phyloP scores from a whole-genome alignment of 2,888 invertebrate genomes.

The Limnephilus rhombicus region DNA sequence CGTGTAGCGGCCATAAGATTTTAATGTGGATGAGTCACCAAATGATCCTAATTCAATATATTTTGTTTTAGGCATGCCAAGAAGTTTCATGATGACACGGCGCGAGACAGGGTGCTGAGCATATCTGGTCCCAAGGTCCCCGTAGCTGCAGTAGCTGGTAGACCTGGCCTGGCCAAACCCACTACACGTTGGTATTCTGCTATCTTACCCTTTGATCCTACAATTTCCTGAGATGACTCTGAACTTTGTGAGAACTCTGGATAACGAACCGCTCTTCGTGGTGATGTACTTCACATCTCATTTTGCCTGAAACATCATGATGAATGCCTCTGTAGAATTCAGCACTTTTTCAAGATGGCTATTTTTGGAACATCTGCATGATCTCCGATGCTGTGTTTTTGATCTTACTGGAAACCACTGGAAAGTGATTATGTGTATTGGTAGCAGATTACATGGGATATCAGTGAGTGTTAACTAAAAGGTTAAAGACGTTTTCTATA shows the following conservation, averaged over 20 bases:
- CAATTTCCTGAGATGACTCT: neutral
- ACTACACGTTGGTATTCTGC: conserved; percentile 72
- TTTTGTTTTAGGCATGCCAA: conserved; percentile 77
- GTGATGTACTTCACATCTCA: neutral
- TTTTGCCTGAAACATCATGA: neutral
- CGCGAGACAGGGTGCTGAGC: conserved; percentile 78
- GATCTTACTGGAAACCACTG: neutral
- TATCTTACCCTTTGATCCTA: conserved; percentile 2
- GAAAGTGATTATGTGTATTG: neutral
- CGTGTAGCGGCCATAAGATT: neutral
- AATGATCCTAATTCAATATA: neutral
- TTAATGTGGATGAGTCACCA: neutral
- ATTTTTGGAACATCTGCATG: neutral
- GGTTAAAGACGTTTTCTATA: neutral
- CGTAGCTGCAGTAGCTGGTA: conserved; percentile 76
- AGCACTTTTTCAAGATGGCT: neutral
- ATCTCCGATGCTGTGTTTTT: neutral
- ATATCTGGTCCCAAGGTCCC: conserved; percentile 72
- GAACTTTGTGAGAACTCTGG: neutral
- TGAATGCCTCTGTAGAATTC: neutral
- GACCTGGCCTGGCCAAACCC: conserved; percentile 70
- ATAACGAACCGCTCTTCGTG: neutral
- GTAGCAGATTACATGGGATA: neutral
- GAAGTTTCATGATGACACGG: conserved; percentile 78
- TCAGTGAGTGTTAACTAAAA: neutral